phyloP scores from a whole-genome alignment of 2,113 vertebrate species.

The Pseudorhombus dupliciocellatus region DNA sequence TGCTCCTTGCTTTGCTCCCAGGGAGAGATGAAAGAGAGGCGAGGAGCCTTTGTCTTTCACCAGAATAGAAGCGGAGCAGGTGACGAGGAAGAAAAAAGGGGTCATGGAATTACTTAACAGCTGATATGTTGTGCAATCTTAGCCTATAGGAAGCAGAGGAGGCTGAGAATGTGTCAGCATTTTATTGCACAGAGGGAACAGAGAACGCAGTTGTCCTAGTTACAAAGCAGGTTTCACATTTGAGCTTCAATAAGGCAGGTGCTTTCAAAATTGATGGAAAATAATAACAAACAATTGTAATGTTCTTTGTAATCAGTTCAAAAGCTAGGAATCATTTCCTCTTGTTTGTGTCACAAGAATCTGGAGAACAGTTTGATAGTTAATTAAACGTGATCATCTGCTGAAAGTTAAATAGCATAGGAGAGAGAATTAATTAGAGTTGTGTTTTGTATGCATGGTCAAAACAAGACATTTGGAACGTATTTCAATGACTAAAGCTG shows the following conservation, averaged over 20 bases:
- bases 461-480: too few species aligned
- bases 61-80: conserved; percentile 12
- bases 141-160: background rate
- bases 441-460: background rate
- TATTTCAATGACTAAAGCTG: too few species aligned
- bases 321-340: too few species aligned
- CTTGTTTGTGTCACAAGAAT: background rate
- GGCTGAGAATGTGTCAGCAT: conserved; percentile 30
- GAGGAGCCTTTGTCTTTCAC: conserved; percentile 4
- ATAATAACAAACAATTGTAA: too few species aligned
- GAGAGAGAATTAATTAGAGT: background rate
- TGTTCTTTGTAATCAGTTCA: too few species aligned
- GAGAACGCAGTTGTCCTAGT: background rate
- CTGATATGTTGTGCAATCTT: conserved; percentile 32
- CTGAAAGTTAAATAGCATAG: too few species aligned
- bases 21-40: conserved; percentile 1
- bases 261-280: too few species aligned
- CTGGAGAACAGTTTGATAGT: background rate
- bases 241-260: background rate
- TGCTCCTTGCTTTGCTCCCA: conserved; percentile 25
- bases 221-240: background rate
- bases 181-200: background rate
- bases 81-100: conserved; percentile 10
- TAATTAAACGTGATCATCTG: background rate
- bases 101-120: conserved; percentile 22